Base-by-base conservation (phyloP, 2,797 vertebrate species). In the Typhlichthys subterraneus region DNA sequence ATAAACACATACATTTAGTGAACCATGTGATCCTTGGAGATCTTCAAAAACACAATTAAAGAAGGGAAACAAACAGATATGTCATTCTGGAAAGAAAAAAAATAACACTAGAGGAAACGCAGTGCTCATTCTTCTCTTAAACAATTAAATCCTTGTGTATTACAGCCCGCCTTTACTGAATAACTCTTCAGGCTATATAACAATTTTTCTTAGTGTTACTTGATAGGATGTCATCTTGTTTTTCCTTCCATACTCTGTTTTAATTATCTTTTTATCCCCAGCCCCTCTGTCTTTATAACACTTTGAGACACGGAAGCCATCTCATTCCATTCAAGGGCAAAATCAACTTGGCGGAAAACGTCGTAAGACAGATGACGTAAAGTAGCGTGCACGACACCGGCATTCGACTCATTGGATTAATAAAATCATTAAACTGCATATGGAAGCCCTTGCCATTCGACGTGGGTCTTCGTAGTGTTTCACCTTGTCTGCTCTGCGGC, bases 401-500 rank as follows among this genome's bases (percentile, higher is more conserved):
- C 65, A 42, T 88, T 87, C 79, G 83, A 87, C 86, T 88, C 80
- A 83, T 80, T 61, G 63, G 75, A 88, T 87, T 85, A 88, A 88
- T 87, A 85, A 85, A 88, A 89, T 89, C 83, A 80, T 86, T 88
- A 83, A 80, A 82, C 77, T 83, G 81, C 77, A 82, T 82, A 63
- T 88, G 88, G 88, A 88, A 88, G 84, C 82, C 81, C 77, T 73
- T 78, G 82, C 77, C 76, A 79, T 87, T 87, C 86, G 87, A 70
- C 78, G 58, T 1, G 54, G 76, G 65, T 75, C 79, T 79, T 79
- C 57, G 63, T 65, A 57, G 84, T 73, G 83, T 86, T 85, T 88
- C 87, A 88, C 89, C 87, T 90, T 89, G 89, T 90, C 89, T 84
- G 82, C 73, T 85, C 80, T 76, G 77, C 77, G 78, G 84, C 62